Evolutionary conservation across 2,113 vertebrate genomes (phyloP), one percentile per base, ranked within the genome.

Genomic region (Dendropsophus ebraccatus): DNA sequence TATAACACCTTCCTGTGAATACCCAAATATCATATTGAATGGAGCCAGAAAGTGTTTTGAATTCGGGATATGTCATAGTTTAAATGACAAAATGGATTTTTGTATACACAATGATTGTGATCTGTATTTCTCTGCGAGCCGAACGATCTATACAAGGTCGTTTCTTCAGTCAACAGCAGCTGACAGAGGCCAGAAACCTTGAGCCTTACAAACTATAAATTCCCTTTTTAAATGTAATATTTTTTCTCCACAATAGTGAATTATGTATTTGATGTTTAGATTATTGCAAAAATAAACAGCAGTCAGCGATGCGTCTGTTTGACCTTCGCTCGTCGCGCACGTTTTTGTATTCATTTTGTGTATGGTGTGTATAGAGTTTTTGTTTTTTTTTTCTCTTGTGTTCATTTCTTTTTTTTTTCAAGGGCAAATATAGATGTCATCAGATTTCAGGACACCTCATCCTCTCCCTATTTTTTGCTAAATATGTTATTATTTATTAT

Each of bases 1-100:
- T 19, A 45, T 30, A 19, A 32, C 21, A 23, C 19, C 72, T 30
- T 14, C 16, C 58, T 49, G 10, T 58, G 52, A 77, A 54, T 56
- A 35, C 30, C 76, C 28, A 77, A 84, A 84, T 76, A 84, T 8
- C 19, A 76, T 7, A 60, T 76, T 84, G 30, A 54, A 83, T 83
- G 67, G 41, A 50, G 41, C 79, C 8, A 67, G 79, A 77, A 77
- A n/a, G 21, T 30, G 12, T 50, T 50, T 54, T 52, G 14, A 52
- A 82, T 70, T 11, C n/a, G 58, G 11, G 78, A 49, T 62, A 32
- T 76, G 35, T 62, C 74, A 65, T 62, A 10, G 13, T 30, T 21
- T 32, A 75, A 58, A 84, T 60, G 19, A 76, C 76, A 60, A 84
- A 45, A 76, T 37, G 49, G 25, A 60, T 41, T 32, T 70, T 32